Conservation (phyloP, 2,888 invertebrate genomes). For the Microplitis deprimator region DNA sequence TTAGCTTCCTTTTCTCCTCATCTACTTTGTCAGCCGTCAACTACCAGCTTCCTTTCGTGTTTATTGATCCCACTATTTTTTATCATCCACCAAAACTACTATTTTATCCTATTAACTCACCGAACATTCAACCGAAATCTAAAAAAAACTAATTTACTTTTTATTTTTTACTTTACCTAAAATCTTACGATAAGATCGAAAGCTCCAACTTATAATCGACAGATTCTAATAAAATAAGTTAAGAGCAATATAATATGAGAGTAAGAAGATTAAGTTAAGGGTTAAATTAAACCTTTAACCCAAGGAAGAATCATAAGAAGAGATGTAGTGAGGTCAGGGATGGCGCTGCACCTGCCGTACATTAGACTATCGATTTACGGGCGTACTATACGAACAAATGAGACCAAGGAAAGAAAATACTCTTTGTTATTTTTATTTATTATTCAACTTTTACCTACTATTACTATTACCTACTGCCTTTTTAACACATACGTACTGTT, state of each 20-base stretch:
- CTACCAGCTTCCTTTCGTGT: slow-evolving; percentile 41
- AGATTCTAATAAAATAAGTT: too few relatives aligned
- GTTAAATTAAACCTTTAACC: too few relatives aligned
- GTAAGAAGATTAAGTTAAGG: too few relatives aligned
- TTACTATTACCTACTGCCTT: background rate
- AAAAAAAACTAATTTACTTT: background rate
- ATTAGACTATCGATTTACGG: slow-evolving; percentile 68
- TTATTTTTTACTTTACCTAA: too few relatives aligned
- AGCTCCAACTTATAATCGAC: too few relatives aligned
- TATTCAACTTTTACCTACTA: background rate
- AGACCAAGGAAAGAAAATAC: slow-evolving; percentile 23
- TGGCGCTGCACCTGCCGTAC: slow-evolving; percentile 64
- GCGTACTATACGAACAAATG: slow-evolving; percentile 20
- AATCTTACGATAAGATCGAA: too few relatives aligned
- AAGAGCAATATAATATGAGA: too few relatives aligned
- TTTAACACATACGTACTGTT: background rate
- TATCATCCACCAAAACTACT: background rate
- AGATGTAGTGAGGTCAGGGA: slow-evolving; percentile 47
- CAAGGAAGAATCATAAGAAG: background rate
- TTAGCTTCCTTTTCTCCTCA: slow-evolving; percentile 12
- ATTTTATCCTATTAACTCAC: background rate
- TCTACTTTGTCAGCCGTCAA: slow-evolving; percentile 47
- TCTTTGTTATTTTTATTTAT: background rate
- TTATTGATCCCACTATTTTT: slow-evolving; percentile 43
- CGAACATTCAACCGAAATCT: background rate